Evolutionary conservation across 2,888 invertebrate genomes (phyloP).

Genomic region (Acanthosepion pharaonis): DNA sequence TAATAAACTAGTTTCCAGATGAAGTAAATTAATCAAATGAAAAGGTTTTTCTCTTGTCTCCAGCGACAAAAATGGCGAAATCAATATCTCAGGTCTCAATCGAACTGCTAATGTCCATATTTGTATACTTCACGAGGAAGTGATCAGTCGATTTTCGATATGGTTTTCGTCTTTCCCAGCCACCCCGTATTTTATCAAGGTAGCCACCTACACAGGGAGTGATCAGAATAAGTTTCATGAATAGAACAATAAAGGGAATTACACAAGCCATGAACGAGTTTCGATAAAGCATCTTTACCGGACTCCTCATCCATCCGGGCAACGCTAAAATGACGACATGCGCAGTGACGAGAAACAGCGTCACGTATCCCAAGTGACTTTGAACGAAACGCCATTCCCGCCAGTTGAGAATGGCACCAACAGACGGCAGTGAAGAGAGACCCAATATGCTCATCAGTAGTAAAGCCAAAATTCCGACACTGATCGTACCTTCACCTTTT

Average conservation of each 20-base stretch:
- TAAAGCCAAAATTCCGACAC: slow-evolving; percentile 61
- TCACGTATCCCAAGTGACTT: slow-evolving; percentile 62
- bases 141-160: background rate
- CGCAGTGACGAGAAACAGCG: slow-evolving; percentile 58
- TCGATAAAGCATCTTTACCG: background rate
- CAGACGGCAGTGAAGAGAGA: slow-evolving; percentile 63
- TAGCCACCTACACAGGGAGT: slow-evolving; percentile 59
- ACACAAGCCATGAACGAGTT: slow-evolving; percentile 61
- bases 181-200: slow-evolving; percentile 60
- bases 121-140: accelerated
- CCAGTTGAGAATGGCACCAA: slow-evolving; percentile 66
- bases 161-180: slow-evolving; percentile 60
- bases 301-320: slow-evolving; percentile 60
- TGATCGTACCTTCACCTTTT: background rate
- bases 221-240: slow-evolving; percentile 57
- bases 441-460: slow-evolving; percentile 62
- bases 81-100: background rate
- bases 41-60: too few species aligned
- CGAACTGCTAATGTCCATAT: background rate
- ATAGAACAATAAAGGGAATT: slow-evolving; percentile 59
- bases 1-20: too few species aligned
- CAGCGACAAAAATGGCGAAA: too few species aligned
- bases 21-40: too few species aligned
- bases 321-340: slow-evolving; percentile 65
- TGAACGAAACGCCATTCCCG: slow-evolving; percentile 69